A percentile compares a stretch with the other conserved stretches of the same genome.
Evolutionary conservation across 2,888 invertebrate species (phyloP).

Genomic region (Deilephila porcellus): DNA sequence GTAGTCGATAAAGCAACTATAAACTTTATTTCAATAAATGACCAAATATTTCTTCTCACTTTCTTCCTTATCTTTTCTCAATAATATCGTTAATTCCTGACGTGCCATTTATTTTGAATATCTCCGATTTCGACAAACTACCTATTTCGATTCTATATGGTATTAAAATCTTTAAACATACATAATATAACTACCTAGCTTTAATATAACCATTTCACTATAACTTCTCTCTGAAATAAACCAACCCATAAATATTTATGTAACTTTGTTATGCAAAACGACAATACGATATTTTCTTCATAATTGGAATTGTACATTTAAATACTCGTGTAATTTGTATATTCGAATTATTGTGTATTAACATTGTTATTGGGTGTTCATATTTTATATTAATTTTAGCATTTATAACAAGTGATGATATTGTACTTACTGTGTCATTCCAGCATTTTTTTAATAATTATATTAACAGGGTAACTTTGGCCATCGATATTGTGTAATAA

Average conservation of each 20-base stretch:
- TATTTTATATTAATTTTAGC: constrained; percentile 3
- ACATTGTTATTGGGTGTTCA: background rate
- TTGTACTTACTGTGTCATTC: constrained; percentile 20
- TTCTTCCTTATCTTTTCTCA: too few relatives aligned
- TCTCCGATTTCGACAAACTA: too few relatives aligned
- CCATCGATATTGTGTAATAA: background rate
- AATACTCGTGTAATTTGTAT: background rate
- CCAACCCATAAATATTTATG: too few relatives aligned
- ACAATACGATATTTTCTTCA: background rate
- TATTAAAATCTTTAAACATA: too few relatives aligned
- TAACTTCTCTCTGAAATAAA: too few relatives aligned
- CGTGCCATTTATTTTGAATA: too few relatives aligned
- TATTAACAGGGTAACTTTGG: background rate
- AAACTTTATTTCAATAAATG: too few relatives aligned
- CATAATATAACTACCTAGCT: too few relatives aligned
- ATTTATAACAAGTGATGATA: background rate
- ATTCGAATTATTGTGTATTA: background rate
- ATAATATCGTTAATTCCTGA: too few relatives aligned
- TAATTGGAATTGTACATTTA: background rate
- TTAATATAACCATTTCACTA: too few relatives aligned
- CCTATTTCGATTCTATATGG: too few relatives aligned
- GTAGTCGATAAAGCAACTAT: background rate
- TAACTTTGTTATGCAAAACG: background rate
- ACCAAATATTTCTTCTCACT: too few relatives aligned
- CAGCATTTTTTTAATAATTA: background rate